These are phyloP conservation scores for Dolichallabes microphthalmus DNA, from an alignment of 2,113 vertebrate genomes.

Conservation along the genomic window DNA sequence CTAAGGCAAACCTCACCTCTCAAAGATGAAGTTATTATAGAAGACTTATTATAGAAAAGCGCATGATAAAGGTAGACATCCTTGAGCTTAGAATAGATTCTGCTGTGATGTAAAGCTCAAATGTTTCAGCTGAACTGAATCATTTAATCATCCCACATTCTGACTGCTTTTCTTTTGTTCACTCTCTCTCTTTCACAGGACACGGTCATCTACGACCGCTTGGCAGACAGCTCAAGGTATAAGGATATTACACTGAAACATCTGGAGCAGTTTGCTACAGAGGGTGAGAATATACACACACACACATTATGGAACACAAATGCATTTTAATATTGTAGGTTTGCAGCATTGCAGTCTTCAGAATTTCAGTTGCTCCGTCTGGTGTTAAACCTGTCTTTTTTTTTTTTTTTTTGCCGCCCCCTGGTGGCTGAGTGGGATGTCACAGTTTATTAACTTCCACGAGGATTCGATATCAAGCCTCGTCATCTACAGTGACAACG, in stretches of 20 bases:
- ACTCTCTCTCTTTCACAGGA: conserved; percentile 75
- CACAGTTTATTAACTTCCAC: conserved; percentile 67
- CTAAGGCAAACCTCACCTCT: not conserved
- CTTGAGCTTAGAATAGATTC: not conserved
- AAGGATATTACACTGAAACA: conserved; percentile 98
- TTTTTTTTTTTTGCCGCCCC: conserved; percentile 58
- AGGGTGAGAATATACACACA: conserved; percentile 75
- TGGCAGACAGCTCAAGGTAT: conserved; percentile 93
- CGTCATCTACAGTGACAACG: too few species aligned
- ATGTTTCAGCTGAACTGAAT: not conserved
- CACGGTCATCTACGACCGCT: conserved; percentile 94
- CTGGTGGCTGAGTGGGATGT: conserved; percentile 59
- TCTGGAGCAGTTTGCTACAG: conserved; percentile 97
- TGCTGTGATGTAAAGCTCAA: not conserved
- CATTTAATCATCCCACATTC: too few species aligned
- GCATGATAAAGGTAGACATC: not conserved
- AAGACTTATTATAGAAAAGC: not conserved
- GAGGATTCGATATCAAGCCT: not conserved
- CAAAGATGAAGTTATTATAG: not conserved
- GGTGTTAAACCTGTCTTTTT: conserved; percentile 43
- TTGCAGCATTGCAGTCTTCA: conserved; percentile 25
- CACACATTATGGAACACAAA: conserved; percentile 22
- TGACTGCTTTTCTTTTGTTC: conserved; percentile 48
- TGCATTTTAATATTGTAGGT: not conserved
- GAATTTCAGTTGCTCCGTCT: not conserved